Conservation (phyloP, 2,113 vertebrate species). For the Spea bombifrons region DNA sequence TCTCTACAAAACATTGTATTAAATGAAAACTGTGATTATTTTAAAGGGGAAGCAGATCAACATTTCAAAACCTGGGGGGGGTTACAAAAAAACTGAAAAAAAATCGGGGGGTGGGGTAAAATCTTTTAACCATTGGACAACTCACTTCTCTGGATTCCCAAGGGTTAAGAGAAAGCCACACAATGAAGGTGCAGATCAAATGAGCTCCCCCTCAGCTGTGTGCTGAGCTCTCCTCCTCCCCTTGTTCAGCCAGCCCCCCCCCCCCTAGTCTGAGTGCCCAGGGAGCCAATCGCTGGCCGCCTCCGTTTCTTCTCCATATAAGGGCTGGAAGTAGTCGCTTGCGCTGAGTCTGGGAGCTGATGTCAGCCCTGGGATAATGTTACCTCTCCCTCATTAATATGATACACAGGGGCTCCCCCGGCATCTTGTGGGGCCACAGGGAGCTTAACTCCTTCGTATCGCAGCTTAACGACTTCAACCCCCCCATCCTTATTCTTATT, state of each 20-base stretch:
- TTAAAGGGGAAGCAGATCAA: no score
- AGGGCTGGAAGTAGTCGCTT: conserved; percentile 37
- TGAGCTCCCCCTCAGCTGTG: not conserved
- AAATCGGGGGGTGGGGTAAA: no score
- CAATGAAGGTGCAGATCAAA: not conserved
- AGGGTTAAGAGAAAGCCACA: no score
- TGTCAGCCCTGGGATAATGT: conserved; percentile 7
- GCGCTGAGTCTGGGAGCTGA: conserved; percentile 28
- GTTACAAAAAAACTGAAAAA: no score
- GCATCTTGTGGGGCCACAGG: not conserved
- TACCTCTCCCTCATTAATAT: conserved; percentile 9
- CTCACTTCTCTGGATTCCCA: not conserved
- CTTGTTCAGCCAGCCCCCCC: not conserved
- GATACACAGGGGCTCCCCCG: not conserved
- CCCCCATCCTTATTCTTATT: no score
- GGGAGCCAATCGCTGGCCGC: conserved; percentile 44
- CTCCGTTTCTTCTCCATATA: conserved; percentile 53
- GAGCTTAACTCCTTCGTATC: not conserved
- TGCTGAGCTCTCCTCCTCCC: not conserved
- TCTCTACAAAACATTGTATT: no score
- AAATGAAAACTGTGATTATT: no score
- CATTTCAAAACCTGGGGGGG: no score
- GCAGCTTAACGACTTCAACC: no score
- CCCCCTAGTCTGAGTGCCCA: not conserved
- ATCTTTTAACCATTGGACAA: no score